These are phyloP conservation scores for Melopsittacus undulatus DNA, from an alignment of 2,797 vertebrate species.

Conservation along the genomic window DNA sequence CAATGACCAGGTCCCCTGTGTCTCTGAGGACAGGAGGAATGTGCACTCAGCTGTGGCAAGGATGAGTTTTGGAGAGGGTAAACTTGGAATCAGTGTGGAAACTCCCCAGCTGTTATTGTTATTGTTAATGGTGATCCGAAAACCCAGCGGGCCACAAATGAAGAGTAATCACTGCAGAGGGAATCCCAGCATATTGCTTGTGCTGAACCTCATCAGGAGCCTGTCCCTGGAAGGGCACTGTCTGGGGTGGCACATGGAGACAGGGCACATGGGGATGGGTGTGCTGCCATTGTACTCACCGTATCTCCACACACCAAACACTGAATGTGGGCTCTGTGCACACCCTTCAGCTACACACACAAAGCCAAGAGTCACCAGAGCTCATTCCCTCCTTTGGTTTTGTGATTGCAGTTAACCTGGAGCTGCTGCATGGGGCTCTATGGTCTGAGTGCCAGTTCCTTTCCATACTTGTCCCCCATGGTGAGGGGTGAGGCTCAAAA, in stretches of 20 bases:
- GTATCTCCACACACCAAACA: neutral
- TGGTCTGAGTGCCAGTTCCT: neutral
- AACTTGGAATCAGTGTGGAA: neutral
- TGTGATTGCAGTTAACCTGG: neutral
- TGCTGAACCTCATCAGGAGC: neutral
- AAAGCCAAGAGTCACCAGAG: neutral
- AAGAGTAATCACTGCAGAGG: neutral
- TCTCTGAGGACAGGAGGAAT: neutral
- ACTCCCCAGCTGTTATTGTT: neutral
- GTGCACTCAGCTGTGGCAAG: neutral
- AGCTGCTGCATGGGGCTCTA: neutral
- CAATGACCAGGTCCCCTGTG: neutral
- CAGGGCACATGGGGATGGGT: rapidly evolving
- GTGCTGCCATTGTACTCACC: neutral
- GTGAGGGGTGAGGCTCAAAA: neutral
- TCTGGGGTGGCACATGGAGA: neutral
- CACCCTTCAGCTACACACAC: neutral
- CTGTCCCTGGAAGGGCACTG: neutral
- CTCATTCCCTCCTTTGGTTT: neutral
- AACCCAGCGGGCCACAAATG: neutral
- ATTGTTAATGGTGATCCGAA: neutral
- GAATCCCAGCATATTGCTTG: neutral
- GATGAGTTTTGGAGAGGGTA: neutral
- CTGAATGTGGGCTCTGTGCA: rapidly evolving
- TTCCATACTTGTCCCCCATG: neutral